Percentiles rank a stretch among this genome's conserved stretches.
These are phyloP conservation scores for Colostygia pectinataria DNA, from an alignment of 2,888 invertebrate genomes.

Conservation along the genomic window DNA sequence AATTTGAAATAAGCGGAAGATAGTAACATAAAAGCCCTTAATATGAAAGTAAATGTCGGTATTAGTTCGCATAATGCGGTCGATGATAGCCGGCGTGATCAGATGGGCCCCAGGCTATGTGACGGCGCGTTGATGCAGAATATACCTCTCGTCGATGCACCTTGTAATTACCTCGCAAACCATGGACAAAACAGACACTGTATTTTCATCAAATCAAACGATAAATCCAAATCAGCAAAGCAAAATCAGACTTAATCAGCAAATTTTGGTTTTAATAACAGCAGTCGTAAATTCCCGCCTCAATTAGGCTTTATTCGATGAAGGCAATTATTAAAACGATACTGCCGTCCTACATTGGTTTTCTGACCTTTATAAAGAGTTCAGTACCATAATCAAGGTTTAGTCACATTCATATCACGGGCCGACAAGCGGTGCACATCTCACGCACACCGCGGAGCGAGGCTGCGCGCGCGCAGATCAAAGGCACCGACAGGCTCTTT, in stretches of 20 bases:
- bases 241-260: conserved; percentile 31
- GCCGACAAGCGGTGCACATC: conserved; percentile 76
- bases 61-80: conserved; percentile 64
- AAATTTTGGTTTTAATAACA: conserved; percentile 43
- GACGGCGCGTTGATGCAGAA: conserved; percentile 68
- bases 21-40: conserved; percentile 29
- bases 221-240: conserved; percentile 31
- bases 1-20: conserved; percentile 7
- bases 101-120: conserved; percentile 66
- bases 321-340: conserved; percentile 54
- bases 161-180: conserved; percentile 60
- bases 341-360: conserved; percentile 59
- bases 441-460: conserved; percentile 54
- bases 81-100: conserved; percentile 63
- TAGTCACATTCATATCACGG: conserved; percentile 81
- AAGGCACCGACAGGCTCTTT: conserved; percentile 83
- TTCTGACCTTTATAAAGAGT: conserved; percentile 76
- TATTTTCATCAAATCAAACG: conserved; percentile 37
- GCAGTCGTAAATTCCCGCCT: conserved; percentile 41
- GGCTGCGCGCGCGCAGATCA: conserved; percentile 68
- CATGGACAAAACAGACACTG: conserved; percentile 37
- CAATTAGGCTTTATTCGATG: conserved; percentile 46
- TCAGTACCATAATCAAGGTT: conserved; percentile 81
- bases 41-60: conserved; percentile 57
- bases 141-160: conserved; percentile 60